A percentile compares a stretch with the other conserved stretches of the same genome.
phyloP scores from a whole-genome alignment of 2,888 invertebrate species.

The Melanargia galathea region DNA sequence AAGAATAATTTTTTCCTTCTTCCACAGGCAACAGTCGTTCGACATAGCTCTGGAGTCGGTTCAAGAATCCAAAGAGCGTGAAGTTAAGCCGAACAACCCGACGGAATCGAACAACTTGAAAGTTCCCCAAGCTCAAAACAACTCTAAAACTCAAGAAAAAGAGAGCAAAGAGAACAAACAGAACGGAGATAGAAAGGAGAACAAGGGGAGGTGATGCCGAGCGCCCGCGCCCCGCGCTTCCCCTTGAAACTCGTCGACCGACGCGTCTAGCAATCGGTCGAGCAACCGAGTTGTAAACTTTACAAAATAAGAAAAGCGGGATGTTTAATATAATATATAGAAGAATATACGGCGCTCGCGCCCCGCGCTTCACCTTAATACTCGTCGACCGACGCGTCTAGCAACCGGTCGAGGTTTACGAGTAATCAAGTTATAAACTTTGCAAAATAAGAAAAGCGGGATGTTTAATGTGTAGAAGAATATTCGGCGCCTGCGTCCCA shows the following conservation, averaged over 20 bases:
- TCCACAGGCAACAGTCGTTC: slow-evolving; percentile 68
- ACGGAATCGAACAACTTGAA: slow-evolving; percentile 23
- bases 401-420: slow-evolving; percentile 5
- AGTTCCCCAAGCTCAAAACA: slow-evolving; percentile 11
- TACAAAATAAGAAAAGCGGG: no score
- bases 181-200: slow-evolving; percentile 32
- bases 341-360: no score
- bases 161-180: slow-evolving; percentile 26
- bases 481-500: slow-evolving; percentile 44
- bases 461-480: no score
- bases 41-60: slow-evolving; percentile 72
- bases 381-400: not conserved
- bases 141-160: slow-evolving; percentile 15
- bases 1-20: slow-evolving; percentile 25
- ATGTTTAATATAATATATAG: no score
- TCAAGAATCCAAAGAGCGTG: slow-evolving; percentile 57
- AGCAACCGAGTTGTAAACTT: not conserved
- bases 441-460: no score
- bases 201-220: slow-evolving; percentile 43
- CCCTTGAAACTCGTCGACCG: slow-evolving; percentile 27
- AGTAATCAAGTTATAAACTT: no score
- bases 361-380: slow-evolving; percentile 41
- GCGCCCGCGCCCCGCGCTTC: slow-evolving; percentile 44
- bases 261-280: not conserved
- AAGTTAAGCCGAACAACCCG: slow-evolving; percentile 40